These are phyloP conservation scores for Pontoporia blainvillei DNA, from an alignment of 2,113 vertebrate species.

Conservation along the genomic window DNA sequence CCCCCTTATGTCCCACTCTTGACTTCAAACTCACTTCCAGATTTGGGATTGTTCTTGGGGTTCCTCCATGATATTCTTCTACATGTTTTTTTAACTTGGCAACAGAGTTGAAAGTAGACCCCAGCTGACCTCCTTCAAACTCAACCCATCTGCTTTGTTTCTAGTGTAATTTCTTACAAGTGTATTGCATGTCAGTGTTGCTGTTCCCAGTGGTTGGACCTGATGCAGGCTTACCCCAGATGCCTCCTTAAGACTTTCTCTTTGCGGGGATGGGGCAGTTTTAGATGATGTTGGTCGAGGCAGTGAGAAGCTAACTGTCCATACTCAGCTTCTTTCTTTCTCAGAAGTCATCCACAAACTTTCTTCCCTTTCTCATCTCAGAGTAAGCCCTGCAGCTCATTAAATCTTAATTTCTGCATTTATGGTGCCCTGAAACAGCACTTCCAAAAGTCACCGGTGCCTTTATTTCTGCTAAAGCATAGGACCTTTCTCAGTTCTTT, in stretches of 20 bases:
- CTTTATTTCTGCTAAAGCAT: background rate
- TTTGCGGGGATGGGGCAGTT: background rate
- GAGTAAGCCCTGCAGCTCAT: background rate
- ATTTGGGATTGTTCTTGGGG: background rate
- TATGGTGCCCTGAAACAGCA: background rate
- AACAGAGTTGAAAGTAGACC: background rate
- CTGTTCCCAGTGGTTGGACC: background rate
- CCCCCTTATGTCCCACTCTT: background rate
- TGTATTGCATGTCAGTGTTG: background rate
- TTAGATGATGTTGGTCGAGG: background rate
- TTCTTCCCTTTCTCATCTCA: background rate
- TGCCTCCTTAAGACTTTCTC: background rate
- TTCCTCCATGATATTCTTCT: background rate
- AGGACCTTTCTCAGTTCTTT: background rate
- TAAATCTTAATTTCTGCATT: background rate
- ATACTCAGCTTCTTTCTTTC: background rate
- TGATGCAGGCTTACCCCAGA: background rate
- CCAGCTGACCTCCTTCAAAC: background rate
- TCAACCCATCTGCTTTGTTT: background rate
- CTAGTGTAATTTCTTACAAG: background rate
- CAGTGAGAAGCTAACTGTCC: background rate
- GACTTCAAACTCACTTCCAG: background rate
- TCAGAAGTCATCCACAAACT: background rate
- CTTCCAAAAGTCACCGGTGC: background rate
- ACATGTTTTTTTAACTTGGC: background rate